Conservation (phyloP, 2,888 invertebrate genomes). For the Microdon myrmicae region DNA sequence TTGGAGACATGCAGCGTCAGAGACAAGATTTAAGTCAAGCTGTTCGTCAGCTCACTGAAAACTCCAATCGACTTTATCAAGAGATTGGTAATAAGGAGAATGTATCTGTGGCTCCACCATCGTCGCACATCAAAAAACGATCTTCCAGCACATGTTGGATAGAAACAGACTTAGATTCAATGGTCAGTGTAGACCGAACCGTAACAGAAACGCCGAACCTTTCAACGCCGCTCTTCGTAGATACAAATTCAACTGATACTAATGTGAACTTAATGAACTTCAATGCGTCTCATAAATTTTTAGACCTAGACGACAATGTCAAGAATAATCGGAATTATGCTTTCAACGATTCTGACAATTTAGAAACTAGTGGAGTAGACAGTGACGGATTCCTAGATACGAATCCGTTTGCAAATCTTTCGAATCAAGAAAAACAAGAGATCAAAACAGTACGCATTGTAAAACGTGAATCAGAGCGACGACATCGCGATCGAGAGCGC, state of each 20-base stretch:
- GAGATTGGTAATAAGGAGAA: constrained; percentile 70
- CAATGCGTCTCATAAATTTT: constrained; percentile 58
- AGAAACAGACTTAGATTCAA: constrained; percentile 90
- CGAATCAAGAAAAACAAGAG: constrained; percentile 84
- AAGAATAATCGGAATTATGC: constrained; percentile 54
- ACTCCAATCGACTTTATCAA: constrained; percentile 76
- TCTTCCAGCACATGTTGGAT: constrained; percentile 79
- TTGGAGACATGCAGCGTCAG: constrained; percentile 86
- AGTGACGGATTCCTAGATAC: constrained; percentile 65
- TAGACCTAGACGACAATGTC: constrained; percentile 58
- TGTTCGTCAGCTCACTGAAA: constrained; percentile 84
- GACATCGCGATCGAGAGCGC: constrained; percentile 83
- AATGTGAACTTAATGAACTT: constrained; percentile 54
- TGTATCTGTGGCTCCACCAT: constrained; percentile 53
- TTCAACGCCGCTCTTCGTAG: constrained; percentile 76
- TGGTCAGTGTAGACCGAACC: constrained; percentile 79
- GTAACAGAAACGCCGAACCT: constrained; percentile 66
- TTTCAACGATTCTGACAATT: constrained; percentile 63
- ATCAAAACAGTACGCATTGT: constrained; percentile 94
- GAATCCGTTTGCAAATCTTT: constrained; percentile 70
- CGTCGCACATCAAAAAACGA: constrained; percentile 68
- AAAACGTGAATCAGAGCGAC: constrained; percentile 88
- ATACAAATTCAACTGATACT: constrained; percentile 67
- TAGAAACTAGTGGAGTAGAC: constrained; percentile 65
- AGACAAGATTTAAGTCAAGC: constrained; percentile 87